Base-by-base conservation (phyloP, 2,797 vertebrate species). In the Cephalopachus bancanus region DNA sequence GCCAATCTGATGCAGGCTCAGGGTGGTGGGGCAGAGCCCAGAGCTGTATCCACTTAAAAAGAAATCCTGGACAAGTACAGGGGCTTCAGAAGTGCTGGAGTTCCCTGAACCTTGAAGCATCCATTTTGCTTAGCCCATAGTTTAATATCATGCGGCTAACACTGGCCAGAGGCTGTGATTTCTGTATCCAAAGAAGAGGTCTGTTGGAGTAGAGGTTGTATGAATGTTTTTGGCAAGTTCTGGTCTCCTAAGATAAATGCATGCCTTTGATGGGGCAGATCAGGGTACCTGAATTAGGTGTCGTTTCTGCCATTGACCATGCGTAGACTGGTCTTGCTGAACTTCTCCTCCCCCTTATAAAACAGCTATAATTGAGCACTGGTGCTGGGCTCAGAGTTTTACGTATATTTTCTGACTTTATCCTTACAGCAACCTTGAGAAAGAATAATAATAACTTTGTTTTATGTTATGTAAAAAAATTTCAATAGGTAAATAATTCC, bases 401-500 rank as follows among this genome's bases (percentile, higher is more conserved):
- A 55, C 30, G 1, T 71, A 19, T 3, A 10, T 51, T 83, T 87
- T 85, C 64, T 62, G 28, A 4, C 26, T 51, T 83, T 24, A 16
- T 14, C 7, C n/a, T 37, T 92, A 28, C 4, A 37, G 3, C 5
- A 67, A 22, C 15, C 72, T 78, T 64, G 24, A 87, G 57, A 71
- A 76, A 26, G 53, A 20, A 2, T 64, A 64, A 12, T 53, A 57
- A 64, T 53, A 80, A 11, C 5, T 76, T 85, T 30, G 20, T 92
- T 93, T 89, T 74, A 17, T 59, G 16, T 51, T 94, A 26, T n/a
- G 7, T 91, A 59, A 60, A 79, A 37, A 64, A 28, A 26, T 67
- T 69, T 91, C 79, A 93, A 28, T 72, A 91, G 44, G 28, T 75
- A 80, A 89, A 33, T 75, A 69, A 87, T 78, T 75, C 51, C 44